Evolutionary conservation across 2,888 invertebrate species (phyloP), one percentile per base, ranked within the genome.

Genomic region (Meandrusa payeni): DNA sequence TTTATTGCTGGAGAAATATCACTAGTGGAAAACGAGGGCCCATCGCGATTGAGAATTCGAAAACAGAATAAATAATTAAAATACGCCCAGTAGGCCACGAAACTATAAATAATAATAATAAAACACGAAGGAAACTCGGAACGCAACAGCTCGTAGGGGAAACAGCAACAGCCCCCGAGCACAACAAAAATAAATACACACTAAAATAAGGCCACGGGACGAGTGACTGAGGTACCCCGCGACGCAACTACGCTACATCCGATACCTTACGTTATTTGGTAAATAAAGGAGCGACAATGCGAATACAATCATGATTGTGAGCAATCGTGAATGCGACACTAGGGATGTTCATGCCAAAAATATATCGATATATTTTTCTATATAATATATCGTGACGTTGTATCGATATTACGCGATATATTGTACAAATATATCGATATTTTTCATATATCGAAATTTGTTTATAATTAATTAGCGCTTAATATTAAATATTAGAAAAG

Each of bases 1-100:
- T 70, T 85, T 87, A 88, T 88, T 87, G 87, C 87, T 87, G 78
- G 74, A 77, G 76, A 80, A 87, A 88, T 88, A 88, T 88, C 88
- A 88, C 88, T 85, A 83, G 71, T 82, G 82, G 81, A 85, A 85
- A 83, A 83, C 80, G 76, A 80, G 76, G 74, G 81, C 77, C 78
- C 77, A 65, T 67, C 66, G 68, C 71, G 76, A 71, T 71, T 74
- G 79, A 80, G 74, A 79, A 76, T 80, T 78, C 67, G 64, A 76
- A 51, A 77, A 78, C 71, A 72, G 69, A 82, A 83, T 85, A 85
- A 86, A 82, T 83, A 81, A 79, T 79, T 72, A 54, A 72, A 77
- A 81, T 77, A 77, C 2, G 74, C 64, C 39, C 47, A 63, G 72
- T 75, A 76, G 75, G 66, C 69, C 52, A 72, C 75, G 67, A 79